Percentiles rank a stretch among this genome's conserved stretches.
phyloP scores from a whole-genome alignment of 1,140 invertebrate species.

The Anthonomus grandis region DNA sequence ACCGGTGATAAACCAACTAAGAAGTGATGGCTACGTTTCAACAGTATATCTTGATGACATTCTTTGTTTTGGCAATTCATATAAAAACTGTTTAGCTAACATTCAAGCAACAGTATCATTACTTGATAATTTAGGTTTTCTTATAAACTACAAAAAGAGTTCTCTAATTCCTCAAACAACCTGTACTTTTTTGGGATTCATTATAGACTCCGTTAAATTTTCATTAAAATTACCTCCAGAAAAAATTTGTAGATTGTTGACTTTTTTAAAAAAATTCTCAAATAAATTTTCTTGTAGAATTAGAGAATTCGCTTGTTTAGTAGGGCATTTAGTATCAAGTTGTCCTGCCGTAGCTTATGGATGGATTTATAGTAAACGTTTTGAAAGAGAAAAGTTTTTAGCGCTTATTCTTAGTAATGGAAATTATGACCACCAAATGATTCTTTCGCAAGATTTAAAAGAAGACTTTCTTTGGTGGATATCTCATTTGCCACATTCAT shows the following conservation, averaged over 20 bases:
- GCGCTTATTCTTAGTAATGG: no score
- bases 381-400: no score
- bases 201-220: background rate
- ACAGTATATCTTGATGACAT: background rate
- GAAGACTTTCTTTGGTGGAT: background rate
- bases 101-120: no score
- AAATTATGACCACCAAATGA: background rate
- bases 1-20: no score
- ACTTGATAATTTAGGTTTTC: no score
- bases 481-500: no score
- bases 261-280: background rate
- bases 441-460: background rate
- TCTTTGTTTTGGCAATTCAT: background rate
- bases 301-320: background rate
- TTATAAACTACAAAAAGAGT: no score
- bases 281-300: no score
- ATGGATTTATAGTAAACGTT: background rate
- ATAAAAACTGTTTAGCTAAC: no score
- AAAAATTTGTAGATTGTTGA: background rate
- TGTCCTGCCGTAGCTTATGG: background rate
- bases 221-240: background rate
- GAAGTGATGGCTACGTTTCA: no score
- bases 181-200: no score
- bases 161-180: no score
- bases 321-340: background rate